phyloP scores from a whole-genome alignment of 2,113 vertebrate species.

The Diadophis punctatus region DNA sequence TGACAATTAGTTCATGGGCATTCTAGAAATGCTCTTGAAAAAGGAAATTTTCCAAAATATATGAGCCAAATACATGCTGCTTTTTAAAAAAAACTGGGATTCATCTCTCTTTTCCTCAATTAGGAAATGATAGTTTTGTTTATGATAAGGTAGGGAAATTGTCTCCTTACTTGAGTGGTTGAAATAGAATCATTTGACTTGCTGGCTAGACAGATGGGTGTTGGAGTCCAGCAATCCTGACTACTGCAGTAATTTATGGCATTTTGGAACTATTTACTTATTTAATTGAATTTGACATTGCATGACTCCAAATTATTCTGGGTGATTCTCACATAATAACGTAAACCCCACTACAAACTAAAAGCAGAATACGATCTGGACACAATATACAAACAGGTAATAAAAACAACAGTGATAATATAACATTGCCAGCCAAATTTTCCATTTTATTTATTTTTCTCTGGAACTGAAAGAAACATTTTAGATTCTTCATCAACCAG shows the following conservation, averaged over 20 bases:
- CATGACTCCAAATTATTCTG: neutral
- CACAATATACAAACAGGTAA: neutral
- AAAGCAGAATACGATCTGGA: neutral
- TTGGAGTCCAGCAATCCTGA: neutral
- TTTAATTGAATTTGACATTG: neutral
- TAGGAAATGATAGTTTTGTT: neutral
- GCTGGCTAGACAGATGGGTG: neutral
- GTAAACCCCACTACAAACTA: neutral
- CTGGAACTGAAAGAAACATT: neutral
- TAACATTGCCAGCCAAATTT: neutral
- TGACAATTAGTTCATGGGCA: neutral
- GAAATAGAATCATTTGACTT: neutral
- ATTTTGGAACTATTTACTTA: neutral
- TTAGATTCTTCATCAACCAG: neutral
- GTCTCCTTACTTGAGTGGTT: neutral
- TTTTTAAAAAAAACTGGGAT: no score
- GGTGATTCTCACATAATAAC: neutral
- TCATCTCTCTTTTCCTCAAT: neutral
- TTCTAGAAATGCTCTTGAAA: neutral
- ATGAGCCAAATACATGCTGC: neutral
- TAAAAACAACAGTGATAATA: neutral
- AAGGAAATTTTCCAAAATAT: neutral
- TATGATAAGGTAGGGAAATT: neutral
- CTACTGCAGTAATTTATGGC: neutral
- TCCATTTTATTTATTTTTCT: neutral